phyloP scores from a whole-genome alignment of 2,113 vertebrate species.

The Pipra filicauda region DNA sequence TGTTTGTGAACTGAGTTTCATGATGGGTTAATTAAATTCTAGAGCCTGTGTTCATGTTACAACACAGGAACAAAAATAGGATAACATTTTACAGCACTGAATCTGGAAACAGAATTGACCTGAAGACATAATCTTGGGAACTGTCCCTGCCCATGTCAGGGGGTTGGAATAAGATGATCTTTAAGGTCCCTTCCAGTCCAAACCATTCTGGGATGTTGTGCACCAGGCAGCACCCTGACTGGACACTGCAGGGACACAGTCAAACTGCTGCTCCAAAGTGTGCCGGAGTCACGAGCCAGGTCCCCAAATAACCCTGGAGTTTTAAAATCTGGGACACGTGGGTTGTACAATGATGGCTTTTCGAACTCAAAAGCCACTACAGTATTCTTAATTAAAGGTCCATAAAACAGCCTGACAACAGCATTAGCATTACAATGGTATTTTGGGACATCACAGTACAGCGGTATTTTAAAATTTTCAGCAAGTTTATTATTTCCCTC shows the following conservation, averaged over 20 bases:
- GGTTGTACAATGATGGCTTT: conserved; percentile 16
- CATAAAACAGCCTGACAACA: background rate
- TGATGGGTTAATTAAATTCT: background rate
- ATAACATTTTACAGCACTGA: background rate
- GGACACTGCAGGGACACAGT: background rate
- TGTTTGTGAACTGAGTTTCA: background rate
- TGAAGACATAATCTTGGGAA: background rate
- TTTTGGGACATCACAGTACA: background rate
- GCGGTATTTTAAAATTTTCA: background rate
- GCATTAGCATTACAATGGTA: conserved; percentile 1
- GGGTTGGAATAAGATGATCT: background rate
- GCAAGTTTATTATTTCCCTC: background rate
- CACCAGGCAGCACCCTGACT: background rate
- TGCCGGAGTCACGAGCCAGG: background rate
- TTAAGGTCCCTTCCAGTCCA: background rate
- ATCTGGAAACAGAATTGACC: background rate
- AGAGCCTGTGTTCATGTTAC: background rate
- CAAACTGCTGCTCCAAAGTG: background rate
- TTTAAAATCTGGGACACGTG: background rate
- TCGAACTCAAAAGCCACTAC: background rate
- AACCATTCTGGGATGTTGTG: background rate
- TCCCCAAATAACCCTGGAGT: conserved; percentile 16
- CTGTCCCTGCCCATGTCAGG: background rate
- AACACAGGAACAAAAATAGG: background rate
- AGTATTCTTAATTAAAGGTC: conserved; percentile 39